Conservation (phyloP, 2,888 invertebrate species). For the Ecliptopera silaceata region DNA sequence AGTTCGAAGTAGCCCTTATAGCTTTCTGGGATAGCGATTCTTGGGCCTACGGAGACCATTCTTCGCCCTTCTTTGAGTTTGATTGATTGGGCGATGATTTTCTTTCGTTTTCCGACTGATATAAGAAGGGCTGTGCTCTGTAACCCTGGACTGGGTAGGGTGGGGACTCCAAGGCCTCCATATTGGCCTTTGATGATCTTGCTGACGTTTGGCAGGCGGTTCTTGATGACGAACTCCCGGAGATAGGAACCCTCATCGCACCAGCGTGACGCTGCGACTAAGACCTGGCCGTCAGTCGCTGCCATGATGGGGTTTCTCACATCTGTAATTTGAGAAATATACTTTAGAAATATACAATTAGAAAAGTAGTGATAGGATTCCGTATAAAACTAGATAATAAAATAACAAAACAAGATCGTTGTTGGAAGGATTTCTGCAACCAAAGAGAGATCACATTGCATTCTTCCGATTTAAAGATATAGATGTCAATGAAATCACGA, state of each 20-base stretch:
- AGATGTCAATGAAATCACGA: too few species aligned
- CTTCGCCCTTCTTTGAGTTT: slow-evolving; percentile 95
- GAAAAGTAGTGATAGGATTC: too few species aligned
- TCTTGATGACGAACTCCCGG: slow-evolving; percentile 88
- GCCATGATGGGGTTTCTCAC: slow-evolving; percentile 86
- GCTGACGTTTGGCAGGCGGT: slow-evolving; percentile 91
- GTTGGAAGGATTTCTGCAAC: too few species aligned
- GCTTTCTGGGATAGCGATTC: slow-evolving; percentile 94
- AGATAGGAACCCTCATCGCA: slow-evolving; percentile 89
- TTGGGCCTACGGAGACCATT: slow-evolving; percentile 90
- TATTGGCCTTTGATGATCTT: slow-evolving; percentile 97
- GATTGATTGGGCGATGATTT: slow-evolving; percentile 93
- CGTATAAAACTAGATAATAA: too few species aligned
- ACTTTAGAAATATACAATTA: slow-evolving; percentile 24
- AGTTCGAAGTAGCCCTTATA: slow-evolving; percentile 97
- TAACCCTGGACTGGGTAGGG: slow-evolving; percentile 92
- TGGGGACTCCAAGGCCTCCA: slow-evolving; percentile 94
- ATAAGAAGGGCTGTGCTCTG: slow-evolving; percentile 94
- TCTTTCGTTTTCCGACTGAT: slow-evolving; percentile 92
- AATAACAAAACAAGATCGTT: too few species aligned
- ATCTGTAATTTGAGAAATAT: slow-evolving; percentile 72
- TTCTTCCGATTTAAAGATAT: too few species aligned
- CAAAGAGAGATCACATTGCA: too few species aligned
- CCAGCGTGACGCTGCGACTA: slow-evolving; percentile 92
- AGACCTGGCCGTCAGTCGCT: slow-evolving; percentile 95